Base-by-base conservation (phyloP, 1,140 invertebrate genomes). In the Macrosteles quadrilineatus region DNA sequence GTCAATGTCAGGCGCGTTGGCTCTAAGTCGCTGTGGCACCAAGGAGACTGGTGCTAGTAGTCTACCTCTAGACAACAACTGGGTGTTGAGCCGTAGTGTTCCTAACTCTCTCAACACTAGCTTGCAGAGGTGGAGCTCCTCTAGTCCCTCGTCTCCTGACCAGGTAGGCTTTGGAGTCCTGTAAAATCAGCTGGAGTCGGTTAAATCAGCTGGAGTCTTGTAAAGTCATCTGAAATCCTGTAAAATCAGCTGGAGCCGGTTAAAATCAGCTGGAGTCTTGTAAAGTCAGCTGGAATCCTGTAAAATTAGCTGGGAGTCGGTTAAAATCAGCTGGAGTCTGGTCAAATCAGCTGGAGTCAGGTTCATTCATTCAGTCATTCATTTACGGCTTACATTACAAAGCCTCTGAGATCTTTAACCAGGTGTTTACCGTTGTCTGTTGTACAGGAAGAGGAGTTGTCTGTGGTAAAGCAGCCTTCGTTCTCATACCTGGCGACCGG, bases 11-110 rank as follows among this genome's bases (percentile, higher is more conserved):
- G 87, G 88, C 14, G 88, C 88, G 1, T 79, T 91, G 6, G 86
- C 85, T 0, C 74, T 79, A 30, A 81, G 82, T 71, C 77, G 81
- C 21, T 80, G 83, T 59, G 80, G 81, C 1, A 82, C 80, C 77
- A 73, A 70, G 19, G 81, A 57, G 76, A 78, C 17, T 79, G 25
- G 9, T 30, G 43, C 14, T 1, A 27, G 29, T 12, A 68, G 66
- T 43, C 57, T 62, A 17, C 71, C 72, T 3, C 65, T 78, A 11
- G 86, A 89, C 73, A 85, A 86, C 72, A 92, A 92, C 75, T 92
- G 90, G 90, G 85, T 91, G 66, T 77, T 93, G 19, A 91, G 89
- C 63, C 85, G 90, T 71, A 92, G 90, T 30, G 90, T 90, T 1
- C 91, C 91, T 2, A 92, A 90, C 78, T 91, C 90, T 0, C 77